Evolutionary conservation across 2,113 vertebrate species (phyloP).

Genomic region (Hippoglossus stenolepis): DNA sequence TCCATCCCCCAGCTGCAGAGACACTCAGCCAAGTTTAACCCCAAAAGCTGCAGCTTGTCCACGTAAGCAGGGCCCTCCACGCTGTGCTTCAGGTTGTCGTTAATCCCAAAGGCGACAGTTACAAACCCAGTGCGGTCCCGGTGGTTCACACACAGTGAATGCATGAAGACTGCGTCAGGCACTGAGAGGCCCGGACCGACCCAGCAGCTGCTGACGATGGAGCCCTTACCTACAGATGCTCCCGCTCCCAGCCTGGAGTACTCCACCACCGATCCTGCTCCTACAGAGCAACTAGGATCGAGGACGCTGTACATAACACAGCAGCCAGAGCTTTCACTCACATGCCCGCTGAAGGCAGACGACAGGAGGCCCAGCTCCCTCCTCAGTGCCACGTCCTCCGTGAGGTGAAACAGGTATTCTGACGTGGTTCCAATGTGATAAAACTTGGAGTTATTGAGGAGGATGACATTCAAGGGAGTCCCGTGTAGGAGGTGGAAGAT

Average conservation of each 20-base stretch:
- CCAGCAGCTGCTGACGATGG: conserved; percentile 87
- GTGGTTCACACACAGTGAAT: conserved; percentile 84
- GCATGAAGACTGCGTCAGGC: conserved; percentile 85
- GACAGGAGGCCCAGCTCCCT: conserved; percentile 85
- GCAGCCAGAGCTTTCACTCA: conserved; percentile 52
- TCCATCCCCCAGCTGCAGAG: conserved; percentile 84
- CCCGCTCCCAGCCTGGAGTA: conserved; percentile 85
- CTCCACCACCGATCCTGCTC: conserved; percentile 86
- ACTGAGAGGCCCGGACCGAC: conserved; percentile 74
- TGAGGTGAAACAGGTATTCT: conserved; percentile 91
- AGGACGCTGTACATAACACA: conserved; percentile 89
- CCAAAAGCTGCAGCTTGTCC: conserved; percentile 80
- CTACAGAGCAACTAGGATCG: conserved; percentile 76
- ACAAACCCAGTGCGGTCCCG: conserved; percentile 73
- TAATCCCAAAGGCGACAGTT: conserved; percentile 85
- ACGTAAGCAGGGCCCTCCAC: conserved; percentile 74
- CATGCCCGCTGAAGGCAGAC: conserved; percentile 81
- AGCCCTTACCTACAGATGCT: conserved; percentile 81
- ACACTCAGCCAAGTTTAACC: conserved; percentile 80
- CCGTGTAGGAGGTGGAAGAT: conserved; percentile 88
- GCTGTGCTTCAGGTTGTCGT: conserved; percentile 86
- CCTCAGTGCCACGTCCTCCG: conserved; percentile 81
- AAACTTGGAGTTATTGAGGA: conserved; percentile 93
- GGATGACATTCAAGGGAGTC: conserved; percentile 86
- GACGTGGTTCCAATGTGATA: conserved; percentile 92